phyloP scores from a whole-genome alignment of 2,797 vertebrate species.

The Mormyrops boulengeri region DNA sequence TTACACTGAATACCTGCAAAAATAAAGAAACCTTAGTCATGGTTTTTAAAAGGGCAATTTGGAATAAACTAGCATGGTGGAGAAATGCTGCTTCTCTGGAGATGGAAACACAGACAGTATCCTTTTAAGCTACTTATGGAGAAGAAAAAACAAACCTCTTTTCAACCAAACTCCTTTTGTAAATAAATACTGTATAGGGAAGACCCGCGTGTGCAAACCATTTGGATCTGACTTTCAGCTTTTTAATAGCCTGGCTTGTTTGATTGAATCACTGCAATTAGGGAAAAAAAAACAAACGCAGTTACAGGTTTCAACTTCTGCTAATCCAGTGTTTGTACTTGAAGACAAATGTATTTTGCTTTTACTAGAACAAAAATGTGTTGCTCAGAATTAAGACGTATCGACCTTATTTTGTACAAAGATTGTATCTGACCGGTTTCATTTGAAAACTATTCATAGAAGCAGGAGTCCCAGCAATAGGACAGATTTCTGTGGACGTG shows the following conservation, averaged over 20 bases:
- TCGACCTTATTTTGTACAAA: conserved; percentile 97
- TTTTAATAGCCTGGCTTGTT: conserved; percentile 68
- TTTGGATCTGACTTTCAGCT: conserved; percentile 54
- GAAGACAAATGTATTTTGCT: conserved; percentile 25
- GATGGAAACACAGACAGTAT: background rate
- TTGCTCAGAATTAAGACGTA: conserved; percentile 85
- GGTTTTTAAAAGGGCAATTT: background rate
- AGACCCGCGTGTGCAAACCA: background rate
- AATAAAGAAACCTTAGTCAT: background rate
- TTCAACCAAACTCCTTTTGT: conserved; percentile 13
- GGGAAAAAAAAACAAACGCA: conserved; percentile 51
- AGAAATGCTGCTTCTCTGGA: background rate
- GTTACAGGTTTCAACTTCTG: conserved; percentile 66
- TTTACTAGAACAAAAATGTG: conserved; percentile 54
- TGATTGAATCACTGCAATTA: conserved; percentile 44
- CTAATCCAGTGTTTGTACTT: conserved; percentile 61
- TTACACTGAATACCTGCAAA: background rate
- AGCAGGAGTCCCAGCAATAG: conserved; percentile 36
- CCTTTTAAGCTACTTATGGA: conserved; percentile 1
- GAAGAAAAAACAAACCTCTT: background rate
- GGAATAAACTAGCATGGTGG: conserved; percentile 10
- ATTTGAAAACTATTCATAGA: conserved; percentile 49
- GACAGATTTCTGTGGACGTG: conserved; percentile 38
- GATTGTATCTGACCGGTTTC: conserved; percentile 69
- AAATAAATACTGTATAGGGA: conserved; percentile 6